Base-by-base conservation (phyloP, 2,888 invertebrate species). In the Heliconius cydno region DNA sequence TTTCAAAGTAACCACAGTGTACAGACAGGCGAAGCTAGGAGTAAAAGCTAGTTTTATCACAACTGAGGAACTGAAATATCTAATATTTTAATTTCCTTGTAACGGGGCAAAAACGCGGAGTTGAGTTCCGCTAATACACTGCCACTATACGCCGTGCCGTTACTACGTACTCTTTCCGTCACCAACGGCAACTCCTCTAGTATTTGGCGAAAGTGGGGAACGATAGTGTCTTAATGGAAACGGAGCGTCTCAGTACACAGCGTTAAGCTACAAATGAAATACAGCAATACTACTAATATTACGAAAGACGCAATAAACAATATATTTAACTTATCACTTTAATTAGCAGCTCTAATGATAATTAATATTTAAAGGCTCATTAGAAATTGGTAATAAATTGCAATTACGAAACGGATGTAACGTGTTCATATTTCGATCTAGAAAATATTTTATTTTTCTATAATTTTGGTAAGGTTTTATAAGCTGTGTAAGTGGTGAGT, bases 321-420 rank as follows among this genome's bases (percentile, higher is more conserved):
- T 41, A 41, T 41, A 57, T 72, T 34, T 73, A 25, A 57, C 60
- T 73, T 57, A 34, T 73, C 9, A 34, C 10, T 73, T 38, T 38
- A 73, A 73, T 73, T 73, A 73, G n/a, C 60, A 34, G 34, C 30
- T 60, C 13, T 73, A 60, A 73, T 38, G 13, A 60, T 60, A 60
- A 73, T 73, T 34, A 73, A 34, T 73, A 57, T n/a, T n/a, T 34
- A 73, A 60, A n/a, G 57, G 13, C n/a, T 75, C 65, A 75, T 75
- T 75, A 75, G 75, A 66, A 75, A 75, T 75, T 65, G 63, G 25
- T 75, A 75, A 75, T 75, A 65, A 75, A 46, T 65, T 63, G 25
- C 46, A 73, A 57, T 75, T 75, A 65, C 66, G 46, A 65, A 75
- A 75, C 75, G 65, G 46, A 75, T 65, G 25, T 46, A 75, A 73